A percentile compares a stretch with the other conserved stretches of the same genome.
These are phyloP conservation scores for Enoplosus armatus DNA, from an alignment of 2,797 vertebrate genomes.

Conservation along the genomic window DNA sequence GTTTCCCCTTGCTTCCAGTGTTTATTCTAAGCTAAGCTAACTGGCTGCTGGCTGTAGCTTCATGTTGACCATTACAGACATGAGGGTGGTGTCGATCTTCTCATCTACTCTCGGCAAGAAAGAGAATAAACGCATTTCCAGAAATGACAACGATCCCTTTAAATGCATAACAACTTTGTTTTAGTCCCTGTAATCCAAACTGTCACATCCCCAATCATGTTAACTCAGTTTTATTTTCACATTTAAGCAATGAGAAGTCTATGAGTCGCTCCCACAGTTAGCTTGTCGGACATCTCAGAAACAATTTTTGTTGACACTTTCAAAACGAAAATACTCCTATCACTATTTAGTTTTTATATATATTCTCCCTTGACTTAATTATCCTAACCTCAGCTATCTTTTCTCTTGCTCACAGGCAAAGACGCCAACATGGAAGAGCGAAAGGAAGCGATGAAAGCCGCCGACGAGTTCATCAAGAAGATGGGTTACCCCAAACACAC, in stretches of 20 bases:
- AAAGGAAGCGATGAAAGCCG: constrained; percentile 92
- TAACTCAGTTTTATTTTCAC: no score
- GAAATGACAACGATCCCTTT: no score
- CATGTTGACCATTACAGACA: background rate
- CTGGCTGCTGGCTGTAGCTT: background rate
- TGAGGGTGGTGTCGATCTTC: no score
- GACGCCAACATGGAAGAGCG: constrained; percentile 94
- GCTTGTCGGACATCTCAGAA: background rate
- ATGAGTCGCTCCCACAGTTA: background rate
- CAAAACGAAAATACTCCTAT: background rate
- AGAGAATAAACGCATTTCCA: no score
- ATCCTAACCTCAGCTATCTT: background rate
- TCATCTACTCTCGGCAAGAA: no score
- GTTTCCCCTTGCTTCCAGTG: background rate
- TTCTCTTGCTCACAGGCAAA: constrained; percentile 84
- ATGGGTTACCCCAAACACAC: constrained; percentile 96
- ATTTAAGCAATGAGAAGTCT: no score
- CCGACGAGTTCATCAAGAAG: constrained; percentile 96
- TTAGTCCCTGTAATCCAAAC: no score
- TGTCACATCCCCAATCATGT: no score
- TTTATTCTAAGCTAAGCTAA: background rate
- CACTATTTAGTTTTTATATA: background rate
- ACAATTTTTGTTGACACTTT: background rate
- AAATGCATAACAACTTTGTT: no score
- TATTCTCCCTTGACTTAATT: background rate